Evolutionary conservation across 2,888 invertebrate species (phyloP).

Genomic region (Lottia scabra): DNA sequence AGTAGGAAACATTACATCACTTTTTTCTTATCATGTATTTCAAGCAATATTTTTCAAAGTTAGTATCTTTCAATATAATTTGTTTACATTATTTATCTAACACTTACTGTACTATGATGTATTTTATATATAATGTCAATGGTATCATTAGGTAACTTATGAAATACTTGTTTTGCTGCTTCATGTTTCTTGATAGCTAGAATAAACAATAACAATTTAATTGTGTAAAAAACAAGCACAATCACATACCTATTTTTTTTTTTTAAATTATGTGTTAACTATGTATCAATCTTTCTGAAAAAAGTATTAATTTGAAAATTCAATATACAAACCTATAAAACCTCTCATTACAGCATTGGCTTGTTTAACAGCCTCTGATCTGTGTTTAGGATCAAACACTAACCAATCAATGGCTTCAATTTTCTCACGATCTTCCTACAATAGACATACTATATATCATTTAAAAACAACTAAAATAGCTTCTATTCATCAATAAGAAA

Average conservation of each 20-base stretch:
- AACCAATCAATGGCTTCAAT: conserved; percentile 89
- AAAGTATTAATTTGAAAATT: background rate
- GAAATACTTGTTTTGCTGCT: conserved; percentile 83
- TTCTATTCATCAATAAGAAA: too few relatives aligned
- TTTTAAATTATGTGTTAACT: too few relatives aligned
- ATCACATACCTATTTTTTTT: too few relatives aligned
- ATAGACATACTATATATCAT: background rate
- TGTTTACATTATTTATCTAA: too few relatives aligned
- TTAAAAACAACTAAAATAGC: too few relatives aligned
- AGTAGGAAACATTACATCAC: too few relatives aligned
- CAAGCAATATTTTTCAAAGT: too few relatives aligned
- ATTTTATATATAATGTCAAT: conserved; percentile 72
- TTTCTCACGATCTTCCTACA: conserved; percentile 77
- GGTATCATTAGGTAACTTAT: conserved; percentile 79
- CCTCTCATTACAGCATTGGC: conserved; percentile 89
- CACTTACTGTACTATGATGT: too few relatives aligned
- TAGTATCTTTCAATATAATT: too few relatives aligned
- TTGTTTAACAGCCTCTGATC: conserved; percentile 85
- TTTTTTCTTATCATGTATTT: too few relatives aligned
- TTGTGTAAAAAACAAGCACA: background rate
- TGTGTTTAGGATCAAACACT: conserved; percentile 80
- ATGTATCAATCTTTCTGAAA: background rate
- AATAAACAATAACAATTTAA: conserved; percentile 17
- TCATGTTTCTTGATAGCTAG: conserved; percentile 82
- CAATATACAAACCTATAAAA: conserved; percentile 74